Base-by-base conservation (phyloP, 1,140 invertebrate species). In the Aphaenogaster ashmeadi region DNA sequence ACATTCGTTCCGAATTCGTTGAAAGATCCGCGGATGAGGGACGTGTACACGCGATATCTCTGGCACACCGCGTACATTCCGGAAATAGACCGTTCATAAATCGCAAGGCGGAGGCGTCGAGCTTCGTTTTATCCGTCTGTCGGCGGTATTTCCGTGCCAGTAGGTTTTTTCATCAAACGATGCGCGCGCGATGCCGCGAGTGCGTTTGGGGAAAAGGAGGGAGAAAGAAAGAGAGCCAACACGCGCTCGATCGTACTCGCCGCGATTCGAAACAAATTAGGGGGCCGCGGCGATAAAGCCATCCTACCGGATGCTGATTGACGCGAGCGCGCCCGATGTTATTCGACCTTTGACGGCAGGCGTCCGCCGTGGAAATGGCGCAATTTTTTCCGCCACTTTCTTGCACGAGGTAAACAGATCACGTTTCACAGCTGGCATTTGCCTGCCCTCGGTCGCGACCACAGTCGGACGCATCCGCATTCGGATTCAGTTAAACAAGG, bases 361-460 rank as follows among this genome's bases (percentile, higher is more conserved):
- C 64, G 85, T 71, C 27, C 58, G 44, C 77, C 85, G 64, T 80
- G 58, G 75, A 86, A 80, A 80, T 71, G 66, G 79, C 67, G 78
- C 54, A 87, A 87, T 81, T 87, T 87, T 87, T 87, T 44, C 80
- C 80, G 80, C 80, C 69, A 84, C 80, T 84, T 84, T 84, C 80
- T 84, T 84, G 80, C 69, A 27, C 80, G 54, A n/a, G 80, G 80
- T 84, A 84, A 84, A 84, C 80, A 84, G 80, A 84, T 84, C 69
- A 84, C 80, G 80, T 84, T 84, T 84, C 80, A 62, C 80, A 84
- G 80, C 27, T 84, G 80, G 41, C 69, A 62, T 84, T 84, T 47
- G 54, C 50, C 33, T 47, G 54, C 50, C 33, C 80, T 60, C 78
- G 78, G 78, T 56, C 62, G 78, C 64, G 54, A 36, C 18, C 69